Conservation (phyloP, 2,797 vertebrate genomes). For the Buceros bicornis region DNA sequence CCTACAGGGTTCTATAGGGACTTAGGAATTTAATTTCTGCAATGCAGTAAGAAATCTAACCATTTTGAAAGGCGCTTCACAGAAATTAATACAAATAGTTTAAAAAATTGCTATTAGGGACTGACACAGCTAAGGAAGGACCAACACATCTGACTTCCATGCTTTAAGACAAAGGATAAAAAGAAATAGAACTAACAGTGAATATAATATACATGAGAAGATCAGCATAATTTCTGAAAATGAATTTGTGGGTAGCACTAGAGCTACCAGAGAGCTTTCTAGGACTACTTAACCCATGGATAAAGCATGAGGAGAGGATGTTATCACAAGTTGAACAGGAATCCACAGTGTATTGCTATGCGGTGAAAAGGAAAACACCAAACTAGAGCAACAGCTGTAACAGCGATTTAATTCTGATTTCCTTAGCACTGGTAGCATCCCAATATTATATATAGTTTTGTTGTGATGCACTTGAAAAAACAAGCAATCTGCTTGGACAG, state of each 20-base stretch:
- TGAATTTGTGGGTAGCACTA: neutral
- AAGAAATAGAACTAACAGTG: neutral
- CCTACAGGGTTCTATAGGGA: neutral
- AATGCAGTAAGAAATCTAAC: neutral
- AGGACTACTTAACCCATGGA: neutral
- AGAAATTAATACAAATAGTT: neutral
- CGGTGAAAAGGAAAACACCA: neutral
- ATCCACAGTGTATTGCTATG: neutral
- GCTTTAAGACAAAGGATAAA: neutral
- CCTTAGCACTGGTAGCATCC: neutral
- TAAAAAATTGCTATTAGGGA: neutral
- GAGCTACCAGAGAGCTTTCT: neutral
- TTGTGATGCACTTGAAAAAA: neutral
- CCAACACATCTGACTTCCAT: neutral
- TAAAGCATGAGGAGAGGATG: neutral
- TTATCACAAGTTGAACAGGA: neutral
- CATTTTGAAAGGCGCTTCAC: neutral
- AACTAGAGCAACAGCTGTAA: neutral
- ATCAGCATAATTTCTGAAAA: neutral
- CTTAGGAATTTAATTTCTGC: neutral
- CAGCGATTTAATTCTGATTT: neutral
- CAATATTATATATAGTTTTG: neutral
- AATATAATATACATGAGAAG: neutral
- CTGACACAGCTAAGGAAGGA: neutral
- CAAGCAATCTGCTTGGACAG: neutral